Percentiles rank a stretch among this genome's conserved stretches.
Evolutionary conservation across 2,113 vertebrate species (phyloP).

Genomic region (Trematomus loennbergii): DNA sequence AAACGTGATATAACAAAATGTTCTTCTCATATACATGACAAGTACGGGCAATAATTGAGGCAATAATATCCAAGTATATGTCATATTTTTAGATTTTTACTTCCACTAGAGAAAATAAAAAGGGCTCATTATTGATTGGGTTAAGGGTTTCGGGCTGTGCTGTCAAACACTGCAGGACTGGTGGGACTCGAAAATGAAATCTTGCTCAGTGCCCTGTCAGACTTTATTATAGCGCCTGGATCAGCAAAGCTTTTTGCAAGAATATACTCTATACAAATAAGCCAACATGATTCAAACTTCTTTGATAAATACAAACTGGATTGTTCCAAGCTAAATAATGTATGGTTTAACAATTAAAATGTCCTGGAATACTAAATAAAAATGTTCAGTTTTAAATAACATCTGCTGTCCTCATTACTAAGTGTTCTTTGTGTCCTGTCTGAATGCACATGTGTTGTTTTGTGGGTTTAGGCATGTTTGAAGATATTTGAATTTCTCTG

Average conservation of each 20-base stretch:
- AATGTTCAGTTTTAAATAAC: constrained; percentile 13
- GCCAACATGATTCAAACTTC: neutral
- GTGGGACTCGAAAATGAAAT: constrained; percentile 22
- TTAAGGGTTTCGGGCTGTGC: constrained; percentile 32
- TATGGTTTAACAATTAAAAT: constrained; percentile 7
- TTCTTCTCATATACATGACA: constrained; percentile 23
- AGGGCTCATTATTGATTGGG: constrained; percentile 31
- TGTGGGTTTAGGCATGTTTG: constrained; percentile 62
- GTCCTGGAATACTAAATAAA: neutral
- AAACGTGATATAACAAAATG: constrained; percentile 32
- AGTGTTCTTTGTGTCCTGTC: neutral
- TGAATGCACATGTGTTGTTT: constrained; percentile 46
- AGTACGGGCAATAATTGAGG: constrained; percentile 20
- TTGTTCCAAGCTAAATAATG: neutral
- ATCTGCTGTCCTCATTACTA: neutral
- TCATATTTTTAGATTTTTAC: constrained; percentile 40
- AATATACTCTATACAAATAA: neutral
- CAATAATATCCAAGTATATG: constrained; percentile 5
- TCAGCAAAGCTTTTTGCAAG: neutral
- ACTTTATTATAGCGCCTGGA: neutral
- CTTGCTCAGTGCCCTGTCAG: neutral
- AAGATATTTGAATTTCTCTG: constrained; percentile 70
- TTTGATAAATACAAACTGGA: neutral
- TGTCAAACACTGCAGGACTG: constrained; percentile 36
- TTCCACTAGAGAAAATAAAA: constrained; percentile 7